These are phyloP conservation scores for Paramisgurnus dabryanus DNA, from an alignment of 2,113 vertebrate species.

Conservation along the genomic window DNA sequence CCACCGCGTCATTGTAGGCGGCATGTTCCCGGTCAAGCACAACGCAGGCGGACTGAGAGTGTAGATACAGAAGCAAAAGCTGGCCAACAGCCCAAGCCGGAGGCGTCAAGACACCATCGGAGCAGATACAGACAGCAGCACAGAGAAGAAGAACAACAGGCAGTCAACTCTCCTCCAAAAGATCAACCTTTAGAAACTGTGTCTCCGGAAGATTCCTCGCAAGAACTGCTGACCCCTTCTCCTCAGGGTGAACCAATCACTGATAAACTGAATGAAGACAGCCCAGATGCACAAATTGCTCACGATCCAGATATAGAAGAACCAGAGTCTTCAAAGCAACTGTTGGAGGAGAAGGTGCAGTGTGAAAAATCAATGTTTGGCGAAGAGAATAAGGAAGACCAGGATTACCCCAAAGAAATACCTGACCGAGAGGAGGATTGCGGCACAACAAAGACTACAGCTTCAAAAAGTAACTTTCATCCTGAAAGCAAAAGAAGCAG, in stretches of 20 bases:
- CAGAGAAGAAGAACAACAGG: conserved; percentile 42
- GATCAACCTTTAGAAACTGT: conserved; percentile 51
- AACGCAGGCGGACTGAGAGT: conserved; percentile 19
- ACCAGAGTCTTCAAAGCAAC: conserved; percentile 39
- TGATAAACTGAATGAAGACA: conserved; percentile 14
- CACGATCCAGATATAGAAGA: conserved; percentile 24
- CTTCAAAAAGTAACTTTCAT: conserved; percentile 21
- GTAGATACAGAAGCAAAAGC: conserved; percentile 54
- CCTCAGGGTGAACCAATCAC: conserved; percentile 20
- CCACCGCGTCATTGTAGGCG: conserved; percentile 62
- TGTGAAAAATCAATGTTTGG: conserved; percentile 6
- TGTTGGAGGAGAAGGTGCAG: conserved; percentile 6
- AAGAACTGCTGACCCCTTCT: conserved; percentile 52
- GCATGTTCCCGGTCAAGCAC: conserved; percentile 52
- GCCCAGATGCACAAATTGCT: conserved; percentile 36
- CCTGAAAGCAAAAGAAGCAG: conserved; percentile 71
- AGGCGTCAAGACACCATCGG: conserved; percentile 64
- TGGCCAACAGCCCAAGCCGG: conserved; percentile 60
- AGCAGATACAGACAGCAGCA: conserved; percentile 54
- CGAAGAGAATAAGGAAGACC: conserved; percentile 24
- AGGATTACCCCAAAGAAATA: conserved; percentile 31
- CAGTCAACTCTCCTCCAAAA: conserved; percentile 13
- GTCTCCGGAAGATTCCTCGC: conserved; percentile 56
- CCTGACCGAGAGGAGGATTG: conserved; percentile 51
- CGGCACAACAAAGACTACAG: conserved; percentile 58